phyloP scores from a whole-genome alignment of 2,888 invertebrate species.

The Agelastica alni region DNA sequence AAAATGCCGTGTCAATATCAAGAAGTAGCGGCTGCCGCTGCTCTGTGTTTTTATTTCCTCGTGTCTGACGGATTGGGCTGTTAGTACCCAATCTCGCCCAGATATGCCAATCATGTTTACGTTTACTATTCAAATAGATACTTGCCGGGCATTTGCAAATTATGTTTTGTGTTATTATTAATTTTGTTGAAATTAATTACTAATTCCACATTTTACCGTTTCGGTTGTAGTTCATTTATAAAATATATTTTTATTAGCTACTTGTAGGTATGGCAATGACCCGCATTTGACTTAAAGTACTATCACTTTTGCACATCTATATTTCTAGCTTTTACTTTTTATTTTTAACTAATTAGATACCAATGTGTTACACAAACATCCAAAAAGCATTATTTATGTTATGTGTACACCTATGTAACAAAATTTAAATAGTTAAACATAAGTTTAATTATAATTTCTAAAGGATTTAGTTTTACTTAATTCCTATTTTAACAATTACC shows the following conservation, averaged over 20 bases:
- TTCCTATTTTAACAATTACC: too few relatives aligned
- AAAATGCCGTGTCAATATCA: conserved; percentile 10
- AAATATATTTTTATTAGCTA: conserved; percentile 8
- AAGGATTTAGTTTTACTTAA: too few relatives aligned
- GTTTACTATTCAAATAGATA: conserved; percentile 19
- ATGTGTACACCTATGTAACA: too few relatives aligned
- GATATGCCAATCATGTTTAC: conserved; percentile 46
- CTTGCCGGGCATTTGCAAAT: neutral
- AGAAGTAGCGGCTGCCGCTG: conserved; percentile 11
- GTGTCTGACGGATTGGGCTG: conserved; percentile 19
- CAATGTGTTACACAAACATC: neutral
- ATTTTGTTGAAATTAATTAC: neutral
- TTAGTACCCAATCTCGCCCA: conserved; percentile 27
- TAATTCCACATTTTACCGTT: neutral
- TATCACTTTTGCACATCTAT: conserved; percentile 19
- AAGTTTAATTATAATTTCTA: too few relatives aligned
- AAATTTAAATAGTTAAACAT: too few relatives aligned
- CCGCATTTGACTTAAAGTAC: conserved; percentile 34
- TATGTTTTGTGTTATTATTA: neutral
- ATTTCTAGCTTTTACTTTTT: conserved; percentile 4
- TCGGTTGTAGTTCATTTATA: neutral
- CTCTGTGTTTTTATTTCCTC: conserved; percentile 28
- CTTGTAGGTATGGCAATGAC: conserved; percentile 37
- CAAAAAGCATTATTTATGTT: too few relatives aligned
- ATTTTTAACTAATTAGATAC: neutral